Conservation (phyloP, 2,888 invertebrate species). For the Trichogramma dendrolimi region DNA sequence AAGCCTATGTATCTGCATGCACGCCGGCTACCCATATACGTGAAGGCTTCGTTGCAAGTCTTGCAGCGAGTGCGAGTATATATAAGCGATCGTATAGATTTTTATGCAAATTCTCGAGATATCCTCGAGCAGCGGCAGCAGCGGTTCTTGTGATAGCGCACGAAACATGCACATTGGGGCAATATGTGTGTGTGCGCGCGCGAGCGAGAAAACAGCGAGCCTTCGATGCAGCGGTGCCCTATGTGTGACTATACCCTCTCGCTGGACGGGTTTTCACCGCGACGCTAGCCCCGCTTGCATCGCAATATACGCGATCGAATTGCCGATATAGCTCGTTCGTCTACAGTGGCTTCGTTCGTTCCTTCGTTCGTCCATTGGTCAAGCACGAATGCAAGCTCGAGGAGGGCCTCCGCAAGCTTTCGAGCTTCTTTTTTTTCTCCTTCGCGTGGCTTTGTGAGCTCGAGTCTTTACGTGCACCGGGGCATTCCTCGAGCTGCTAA, state of each 20-base stretch:
- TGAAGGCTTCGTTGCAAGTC: too few species aligned
- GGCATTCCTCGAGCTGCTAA: too few species aligned
- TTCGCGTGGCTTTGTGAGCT: neutral
- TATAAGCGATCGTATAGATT: conserved; percentile 45
- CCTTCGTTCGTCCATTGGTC: conserved; percentile 16
- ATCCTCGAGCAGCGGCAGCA: conserved; percentile 41
- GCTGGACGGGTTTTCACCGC: neutral
- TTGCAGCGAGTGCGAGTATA: too few species aligned
- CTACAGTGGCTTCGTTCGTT: conserved; percentile 21
- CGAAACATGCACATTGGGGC: conserved; percentile 41
- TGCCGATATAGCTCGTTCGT: conserved; percentile 27
- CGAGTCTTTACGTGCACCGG: too few species aligned
- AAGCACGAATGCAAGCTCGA: conserved; percentile 10
- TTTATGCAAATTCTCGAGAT: conserved; percentile 51
- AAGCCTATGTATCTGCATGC: too few species aligned
- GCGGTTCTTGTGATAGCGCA: conserved; percentile 34
- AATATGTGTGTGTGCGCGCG: conserved; percentile 27
- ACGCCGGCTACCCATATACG: too few species aligned
- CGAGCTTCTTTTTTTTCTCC: conserved; percentile 14
- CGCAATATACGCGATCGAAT: conserved; percentile 15
- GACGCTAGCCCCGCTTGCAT: neutral
- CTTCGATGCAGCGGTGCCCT: conserved; percentile 18
- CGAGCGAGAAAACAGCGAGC: conserved; percentile 29
- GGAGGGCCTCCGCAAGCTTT: conserved; percentile 8
- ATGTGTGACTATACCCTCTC: too few species aligned